Percentiles rank a stretch among this genome's conserved stretches.
Evolutionary conservation across 1,140 invertebrate genomes (phyloP).

Genomic region (Neodiprion pinetum): DNA sequence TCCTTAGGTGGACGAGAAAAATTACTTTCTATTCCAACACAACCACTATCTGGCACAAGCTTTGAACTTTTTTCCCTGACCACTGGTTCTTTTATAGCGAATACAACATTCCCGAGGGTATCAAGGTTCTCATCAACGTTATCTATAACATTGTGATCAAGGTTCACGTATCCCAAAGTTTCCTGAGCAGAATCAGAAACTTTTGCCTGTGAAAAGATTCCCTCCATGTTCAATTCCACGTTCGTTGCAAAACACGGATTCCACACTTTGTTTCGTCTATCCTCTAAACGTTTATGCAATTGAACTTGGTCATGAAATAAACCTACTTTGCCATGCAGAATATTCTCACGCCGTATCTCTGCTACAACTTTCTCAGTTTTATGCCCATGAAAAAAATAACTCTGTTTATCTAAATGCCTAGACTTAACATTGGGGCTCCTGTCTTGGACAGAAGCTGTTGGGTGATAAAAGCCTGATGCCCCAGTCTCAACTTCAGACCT

Average conservation of each 20-base stretch:
- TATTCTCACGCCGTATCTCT: not conserved
- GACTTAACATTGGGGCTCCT: conserved; percentile 38
- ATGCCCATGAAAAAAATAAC: conserved; percentile 53
- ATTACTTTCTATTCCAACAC: conserved; percentile 27
- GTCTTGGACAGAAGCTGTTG: conserved; percentile 28
- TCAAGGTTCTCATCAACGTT: not conserved
- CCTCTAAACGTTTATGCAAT: not conserved
- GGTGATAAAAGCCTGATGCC: conserved; percentile 33
- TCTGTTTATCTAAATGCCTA: conserved; percentile 46
- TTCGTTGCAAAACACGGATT: not conserved
- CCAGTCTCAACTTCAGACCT: conserved; percentile 22
- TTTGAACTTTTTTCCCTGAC: conserved; percentile 45
- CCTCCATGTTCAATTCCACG: not conserved
- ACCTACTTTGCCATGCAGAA: no score
- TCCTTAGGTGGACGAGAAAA: conserved; percentile 41
- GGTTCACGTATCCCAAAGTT: not conserved
- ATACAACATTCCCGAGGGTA: conserved; percentile 38
- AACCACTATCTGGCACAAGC: conserved; percentile 35
- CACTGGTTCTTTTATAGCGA: conserved; percentile 44
- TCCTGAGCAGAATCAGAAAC: not conserved
- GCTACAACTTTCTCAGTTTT: conserved; percentile 48
- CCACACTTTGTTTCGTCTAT: not conserved
- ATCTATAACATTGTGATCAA: not conserved
- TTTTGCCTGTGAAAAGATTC: not conserved
- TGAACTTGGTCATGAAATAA: not conserved